These are phyloP conservation scores for Mycteria americana DNA, from an alignment of 2,797 vertebrate species.

Conservation along the genomic window DNA sequence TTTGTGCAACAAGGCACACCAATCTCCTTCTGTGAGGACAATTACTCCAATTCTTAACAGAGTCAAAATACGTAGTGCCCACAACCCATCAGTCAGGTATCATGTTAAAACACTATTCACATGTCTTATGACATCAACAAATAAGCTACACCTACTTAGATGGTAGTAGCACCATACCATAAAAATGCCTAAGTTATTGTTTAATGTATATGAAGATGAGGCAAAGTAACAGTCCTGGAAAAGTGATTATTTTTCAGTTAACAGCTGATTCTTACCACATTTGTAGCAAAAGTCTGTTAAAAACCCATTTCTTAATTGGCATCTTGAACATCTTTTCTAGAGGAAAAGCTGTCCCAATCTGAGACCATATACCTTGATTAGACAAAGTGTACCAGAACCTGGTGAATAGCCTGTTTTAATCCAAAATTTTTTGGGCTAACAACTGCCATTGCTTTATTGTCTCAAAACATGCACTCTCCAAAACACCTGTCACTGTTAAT, in stretches of 20 bases:
- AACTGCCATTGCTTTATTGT: not conserved
- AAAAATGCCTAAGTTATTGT: not conserved
- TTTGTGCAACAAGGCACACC: not conserved
- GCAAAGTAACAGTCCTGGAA: not conserved
- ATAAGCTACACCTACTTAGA: not conserved
- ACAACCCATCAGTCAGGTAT: not conserved
- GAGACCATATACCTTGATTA: not conserved
- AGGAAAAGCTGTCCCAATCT: not conserved
- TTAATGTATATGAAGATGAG: not conserved
- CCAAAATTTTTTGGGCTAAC: not conserved
- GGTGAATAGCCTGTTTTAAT: not conserved
- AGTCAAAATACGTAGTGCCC: not conserved
- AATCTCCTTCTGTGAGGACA: not conserved
- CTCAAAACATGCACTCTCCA: not conserved
- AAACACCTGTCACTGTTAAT: not conserved
- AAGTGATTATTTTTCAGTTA: not conserved
- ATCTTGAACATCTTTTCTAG: not conserved
- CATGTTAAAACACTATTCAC: not conserved
- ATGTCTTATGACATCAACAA: not conserved
- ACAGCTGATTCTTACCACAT: not conserved
- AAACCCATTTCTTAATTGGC: not conserved
- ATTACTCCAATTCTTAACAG: not conserved
- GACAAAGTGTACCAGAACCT: not conserved
- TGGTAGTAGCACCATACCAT: not conserved
- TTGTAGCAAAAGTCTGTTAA: conserved; percentile 11